These are phyloP conservation scores for Hippoglossus hippoglossus DNA, from an alignment of 2,797 vertebrate species.

Conservation along the genomic window DNA sequence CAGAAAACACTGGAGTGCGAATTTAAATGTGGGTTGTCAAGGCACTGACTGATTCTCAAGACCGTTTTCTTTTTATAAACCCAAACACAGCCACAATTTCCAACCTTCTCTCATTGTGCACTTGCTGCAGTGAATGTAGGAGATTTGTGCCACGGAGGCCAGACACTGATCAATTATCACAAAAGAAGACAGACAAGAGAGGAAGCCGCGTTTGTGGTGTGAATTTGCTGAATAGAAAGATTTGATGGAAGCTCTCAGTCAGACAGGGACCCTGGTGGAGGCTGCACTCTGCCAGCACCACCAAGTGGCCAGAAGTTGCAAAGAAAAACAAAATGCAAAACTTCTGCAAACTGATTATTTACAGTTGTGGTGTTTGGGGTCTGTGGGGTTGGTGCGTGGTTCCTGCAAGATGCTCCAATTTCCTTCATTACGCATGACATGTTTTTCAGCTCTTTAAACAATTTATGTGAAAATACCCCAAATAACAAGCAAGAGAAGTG, in stretches of 20 bases:
- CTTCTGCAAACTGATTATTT: slow-evolving; percentile 69
- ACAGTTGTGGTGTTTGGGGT: slow-evolving; percentile 2
- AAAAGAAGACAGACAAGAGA: slow-evolving; percentile 3
- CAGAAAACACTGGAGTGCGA: not conserved
- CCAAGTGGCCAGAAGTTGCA: slow-evolving; percentile 71
- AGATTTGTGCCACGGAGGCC: not conserved
- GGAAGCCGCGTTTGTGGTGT: slow-evolving; percentile 2
- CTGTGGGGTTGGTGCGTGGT: not conserved
- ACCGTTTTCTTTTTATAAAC: not conserved
- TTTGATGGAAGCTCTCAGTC: slow-evolving; percentile 5
- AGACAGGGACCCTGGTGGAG: not conserved
- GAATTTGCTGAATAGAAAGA: slow-evolving; percentile 8
- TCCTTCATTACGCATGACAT: too few species aligned
- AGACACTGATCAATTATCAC: slow-evolving; percentile 29
- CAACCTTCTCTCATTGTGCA: not conserved
- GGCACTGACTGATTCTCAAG: not conserved
- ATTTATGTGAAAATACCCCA: not conserved
- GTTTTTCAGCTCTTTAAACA: not conserved
- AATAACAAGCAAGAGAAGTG: not conserved
- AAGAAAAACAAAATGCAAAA: slow-evolving; percentile 51
- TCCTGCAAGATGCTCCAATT: not conserved
- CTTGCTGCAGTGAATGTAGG: not conserved
- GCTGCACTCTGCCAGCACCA: slow-evolving; percentile 79
- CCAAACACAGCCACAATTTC: not conserved
- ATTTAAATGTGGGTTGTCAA: slow-evolving; percentile 1